Evolutionary conservation across 1,140 invertebrate genomes (phyloP).

Genomic region (Cyclargus thomasi): DNA sequence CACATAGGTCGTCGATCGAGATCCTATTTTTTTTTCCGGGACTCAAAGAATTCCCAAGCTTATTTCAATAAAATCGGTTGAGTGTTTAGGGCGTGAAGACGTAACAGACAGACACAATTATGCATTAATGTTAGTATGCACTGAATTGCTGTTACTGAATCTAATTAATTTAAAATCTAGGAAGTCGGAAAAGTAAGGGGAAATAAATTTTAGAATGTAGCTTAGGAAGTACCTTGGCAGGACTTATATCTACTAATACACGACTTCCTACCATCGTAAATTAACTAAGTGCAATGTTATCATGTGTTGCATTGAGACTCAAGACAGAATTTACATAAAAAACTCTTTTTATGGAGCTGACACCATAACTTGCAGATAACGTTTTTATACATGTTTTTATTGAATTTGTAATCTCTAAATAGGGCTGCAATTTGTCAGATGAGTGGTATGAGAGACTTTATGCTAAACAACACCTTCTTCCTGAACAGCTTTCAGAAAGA

Average conservation of each 20-base stretch:
- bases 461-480: no score
- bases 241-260: not conserved
- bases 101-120: no score
- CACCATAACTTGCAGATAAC: not conserved
- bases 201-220: not conserved
- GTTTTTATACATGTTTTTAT: not conserved
- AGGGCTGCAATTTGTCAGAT: no score
- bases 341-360: not conserved
- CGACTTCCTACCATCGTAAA: not conserved
- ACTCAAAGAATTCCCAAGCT: no score
- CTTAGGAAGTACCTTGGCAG: conserved; percentile 4
- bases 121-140: no score
- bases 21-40: no score
- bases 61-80: no score
- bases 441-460: no score
- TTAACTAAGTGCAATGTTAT: not conserved
- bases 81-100: no score
- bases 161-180: not conserved
- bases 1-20: no score
- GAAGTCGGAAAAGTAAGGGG: not conserved
- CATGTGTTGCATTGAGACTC: not conserved
- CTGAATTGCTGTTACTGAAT: no score
- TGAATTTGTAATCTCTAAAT: not conserved
- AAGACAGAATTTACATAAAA: not conserved
- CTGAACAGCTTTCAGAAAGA: no score